These are phyloP conservation scores for Eptesicus fuscus DNA, from an alignment of 2,113 vertebrate genomes.

Conservation along the genomic window DNA sequence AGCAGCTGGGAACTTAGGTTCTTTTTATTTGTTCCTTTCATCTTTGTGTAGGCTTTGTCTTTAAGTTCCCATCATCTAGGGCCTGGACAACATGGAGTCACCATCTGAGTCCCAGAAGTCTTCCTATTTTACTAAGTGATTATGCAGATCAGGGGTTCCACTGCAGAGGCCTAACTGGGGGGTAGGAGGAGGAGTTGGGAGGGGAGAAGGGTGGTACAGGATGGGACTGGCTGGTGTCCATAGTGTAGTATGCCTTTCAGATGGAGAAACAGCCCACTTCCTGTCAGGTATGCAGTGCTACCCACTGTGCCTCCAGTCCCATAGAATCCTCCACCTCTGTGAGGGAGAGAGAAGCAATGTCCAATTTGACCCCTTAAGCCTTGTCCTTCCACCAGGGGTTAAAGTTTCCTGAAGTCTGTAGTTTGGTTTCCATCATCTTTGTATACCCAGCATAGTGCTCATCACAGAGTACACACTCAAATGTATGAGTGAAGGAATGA, in stretches of 20 bases:
- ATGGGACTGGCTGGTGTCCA: neutral
- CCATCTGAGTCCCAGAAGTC: neutral
- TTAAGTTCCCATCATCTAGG: neutral
- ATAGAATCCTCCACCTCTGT: neutral
- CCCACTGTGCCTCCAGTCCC: neutral
- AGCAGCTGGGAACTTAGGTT: neutral
- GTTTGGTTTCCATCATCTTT: neutral
- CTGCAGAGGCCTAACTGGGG: neutral
- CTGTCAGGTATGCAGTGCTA: neutral
- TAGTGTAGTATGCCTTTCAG: neutral
- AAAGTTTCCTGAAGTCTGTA: neutral
- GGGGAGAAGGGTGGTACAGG: no score
- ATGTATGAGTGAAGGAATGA: neutral
- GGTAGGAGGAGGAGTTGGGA: no score
- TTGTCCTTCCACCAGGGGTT: neutral
- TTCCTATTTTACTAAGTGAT: neutral
- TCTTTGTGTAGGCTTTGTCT: neutral
- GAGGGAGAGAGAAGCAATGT: neutral
- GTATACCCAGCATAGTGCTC: neutral
- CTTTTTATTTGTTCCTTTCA: neutral
- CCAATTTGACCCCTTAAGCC: no score
- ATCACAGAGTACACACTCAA: neutral
- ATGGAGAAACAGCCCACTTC: neutral
- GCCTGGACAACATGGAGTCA: neutral
- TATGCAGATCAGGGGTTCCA: neutral